Base-by-base conservation (phyloP, 2,888 invertebrate species). In the Alcis repandata region DNA sequence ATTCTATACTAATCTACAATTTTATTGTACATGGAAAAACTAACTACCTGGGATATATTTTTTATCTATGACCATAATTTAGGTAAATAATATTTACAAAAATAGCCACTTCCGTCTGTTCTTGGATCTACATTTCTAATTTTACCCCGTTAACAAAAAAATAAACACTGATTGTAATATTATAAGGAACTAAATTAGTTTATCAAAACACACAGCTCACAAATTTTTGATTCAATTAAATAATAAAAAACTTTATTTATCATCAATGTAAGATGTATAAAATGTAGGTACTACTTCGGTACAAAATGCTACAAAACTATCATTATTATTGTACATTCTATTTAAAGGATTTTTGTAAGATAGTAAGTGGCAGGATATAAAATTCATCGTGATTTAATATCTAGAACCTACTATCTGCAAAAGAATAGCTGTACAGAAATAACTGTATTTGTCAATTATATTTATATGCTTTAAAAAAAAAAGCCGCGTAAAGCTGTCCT, bases 51-150 rank as follows among this genome's bases (percentile, higher is more conserved):
- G 89, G 85, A 85, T 86, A 82, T 68, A 41, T 15, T 40, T 84
- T 88, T 88, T 82, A 87, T 86, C 86, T 91, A 91, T 89, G 86
- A 87, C 59, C 88, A 91, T 90, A 91, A 89, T 90, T 91, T 90
- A 92, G 88, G 88, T 90, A 90, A 89, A 89, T 80, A 80, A 88
- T 92, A 92, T 92, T 92, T 92, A 92, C 92, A 92, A 92, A 91
- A 92, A 91, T 91, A 92, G 90, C 91, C 89, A 89, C 84, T 82
- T 83, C 86, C 79, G 83, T 89, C 81, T 86, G 84, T 85, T 69
- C 82, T 85, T 88, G 86, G 85, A 86, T 87, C 81, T 86, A 87
- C 75, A 76, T 62, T 22, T 75, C 82, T 86, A 87, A 81, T 71
- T 76, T 81, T 80, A 78, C 74, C 77, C 84, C 80, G 80, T 84